Base-by-base conservation (phyloP, 2,113 vertebrate genomes). In the Chionis minor region DNA sequence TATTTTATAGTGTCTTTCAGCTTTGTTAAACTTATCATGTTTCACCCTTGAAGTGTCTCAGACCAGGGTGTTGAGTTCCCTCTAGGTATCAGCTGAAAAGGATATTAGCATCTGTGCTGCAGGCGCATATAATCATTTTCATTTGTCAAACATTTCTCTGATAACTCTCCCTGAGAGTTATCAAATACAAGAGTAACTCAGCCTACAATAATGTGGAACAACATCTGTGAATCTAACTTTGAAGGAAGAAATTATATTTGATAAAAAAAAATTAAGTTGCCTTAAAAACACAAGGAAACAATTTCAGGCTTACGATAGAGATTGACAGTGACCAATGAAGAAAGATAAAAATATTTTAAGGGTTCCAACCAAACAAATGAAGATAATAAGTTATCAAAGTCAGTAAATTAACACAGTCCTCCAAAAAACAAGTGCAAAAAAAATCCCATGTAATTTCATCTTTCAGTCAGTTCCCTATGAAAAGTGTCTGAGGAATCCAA, bases 81-180 rank as follows among this genome's bases (percentile, higher is more conserved):
- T 78, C 47, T 63, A 90, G 38, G 44, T 89, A 81, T 54, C 47
- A 78, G 30, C 77, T 92, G 92, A 88, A 96, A 96, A 91, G 52
- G 12, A 40, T 52, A 81, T 88, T 79, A 88, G 47, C 58, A 86
- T 93, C 65, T 95, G 82, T 73, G 72, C 63, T 92, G 55, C 75
- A 91, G 71, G 49, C 30, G 0, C 40, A 75, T 55, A 81, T 52
- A 79, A 89, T 84, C 3, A 72, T 84, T 90, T 92, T 90, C 35
- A 67, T 93, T 96, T 84, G 56, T 81, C 79, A 90, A 82, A 75
- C 21, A 74, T 86, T 88, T 92, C 40, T 88, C 52, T 67, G 21
- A 74, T 78, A 96, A 83, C 38, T 92, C 54, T 89, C 44, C 16
- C 44, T n/a, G 44, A 91, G 56, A 91, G 47, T 94, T 95, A 86